phyloP scores from a whole-genome alignment of 2,888 invertebrate genomes.

The Catotricha subobsoleta region DNA sequence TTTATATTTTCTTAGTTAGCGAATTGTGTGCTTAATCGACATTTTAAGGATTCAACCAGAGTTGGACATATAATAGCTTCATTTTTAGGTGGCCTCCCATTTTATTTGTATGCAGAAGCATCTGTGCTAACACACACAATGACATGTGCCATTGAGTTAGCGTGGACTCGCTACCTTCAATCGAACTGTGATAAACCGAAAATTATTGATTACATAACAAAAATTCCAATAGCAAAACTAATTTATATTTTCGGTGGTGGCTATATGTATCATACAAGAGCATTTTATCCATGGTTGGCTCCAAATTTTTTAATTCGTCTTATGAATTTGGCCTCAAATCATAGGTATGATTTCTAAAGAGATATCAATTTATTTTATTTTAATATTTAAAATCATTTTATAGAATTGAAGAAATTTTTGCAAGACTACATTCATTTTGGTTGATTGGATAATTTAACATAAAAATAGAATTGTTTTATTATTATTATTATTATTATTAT shows the following conservation, averaged over 20 bases:
- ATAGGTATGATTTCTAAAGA: not conserved
- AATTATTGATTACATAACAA: not conserved
- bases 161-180: not conserved
- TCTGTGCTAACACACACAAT: not conserved
- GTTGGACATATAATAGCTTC: not conserved
- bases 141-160: not conserved
- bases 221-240: not conserved
- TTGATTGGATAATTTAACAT: too few species aligned
- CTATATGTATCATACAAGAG: not conserved
- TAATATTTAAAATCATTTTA: not conserved
- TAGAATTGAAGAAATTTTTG: not conserved
- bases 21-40: not conserved
- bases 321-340: not conserved
- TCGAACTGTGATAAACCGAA: not conserved
- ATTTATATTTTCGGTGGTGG: not conserved
- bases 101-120: not conserved
- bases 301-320: not conserved
- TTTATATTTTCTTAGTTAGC: not conserved
- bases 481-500: too few species aligned
- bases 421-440: conserved; percentile 1
- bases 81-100: not conserved
- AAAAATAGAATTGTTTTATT: too few species aligned
- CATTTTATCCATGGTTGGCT: not conserved
- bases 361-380: not conserved
- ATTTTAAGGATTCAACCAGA: not conserved